phyloP scores from a whole-genome alignment of 2,113 vertebrate species.

The Brienomyrus longianalis region DNA sequence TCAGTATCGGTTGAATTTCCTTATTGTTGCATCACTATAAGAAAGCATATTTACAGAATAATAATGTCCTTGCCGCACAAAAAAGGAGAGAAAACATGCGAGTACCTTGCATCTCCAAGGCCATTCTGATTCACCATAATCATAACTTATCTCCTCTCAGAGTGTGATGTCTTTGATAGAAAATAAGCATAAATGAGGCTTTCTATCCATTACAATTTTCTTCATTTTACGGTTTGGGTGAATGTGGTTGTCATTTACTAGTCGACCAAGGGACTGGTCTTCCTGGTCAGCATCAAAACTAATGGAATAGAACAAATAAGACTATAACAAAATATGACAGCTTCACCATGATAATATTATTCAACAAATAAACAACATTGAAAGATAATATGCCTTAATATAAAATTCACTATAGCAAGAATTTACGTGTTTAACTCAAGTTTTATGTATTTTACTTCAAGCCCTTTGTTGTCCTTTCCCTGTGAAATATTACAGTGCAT shows the following conservation, averaged over 20 bases:
- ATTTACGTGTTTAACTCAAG: too few relatives aligned
- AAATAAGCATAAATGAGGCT: too few relatives aligned
- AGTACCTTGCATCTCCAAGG: neutral
- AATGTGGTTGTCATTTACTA: neutral
- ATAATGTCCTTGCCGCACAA: neutral
- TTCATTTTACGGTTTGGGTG: neutral
- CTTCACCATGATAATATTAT: neutral
- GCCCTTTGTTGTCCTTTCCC: too few relatives aligned
- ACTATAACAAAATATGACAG: neutral
- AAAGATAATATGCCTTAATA: too few relatives aligned
- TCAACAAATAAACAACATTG: too few relatives aligned
- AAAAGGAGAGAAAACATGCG: neutral
- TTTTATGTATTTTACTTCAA: too few relatives aligned
- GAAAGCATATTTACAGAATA: too few relatives aligned
- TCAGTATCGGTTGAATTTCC: too few relatives aligned
- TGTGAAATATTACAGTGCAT: too few relatives aligned
- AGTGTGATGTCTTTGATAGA: neutral
- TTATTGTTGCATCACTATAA: too few relatives aligned
- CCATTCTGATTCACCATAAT: neutral
- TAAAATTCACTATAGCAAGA: too few relatives aligned
- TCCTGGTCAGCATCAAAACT: neutral
- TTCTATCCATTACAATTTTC: neutral
- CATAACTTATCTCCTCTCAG: neutral
- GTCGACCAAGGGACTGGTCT: neutral
- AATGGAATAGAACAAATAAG: neutral